Evolutionary conservation across 2,888 invertebrate species (phyloP).

Genomic region (Norana najaformis): DNA sequence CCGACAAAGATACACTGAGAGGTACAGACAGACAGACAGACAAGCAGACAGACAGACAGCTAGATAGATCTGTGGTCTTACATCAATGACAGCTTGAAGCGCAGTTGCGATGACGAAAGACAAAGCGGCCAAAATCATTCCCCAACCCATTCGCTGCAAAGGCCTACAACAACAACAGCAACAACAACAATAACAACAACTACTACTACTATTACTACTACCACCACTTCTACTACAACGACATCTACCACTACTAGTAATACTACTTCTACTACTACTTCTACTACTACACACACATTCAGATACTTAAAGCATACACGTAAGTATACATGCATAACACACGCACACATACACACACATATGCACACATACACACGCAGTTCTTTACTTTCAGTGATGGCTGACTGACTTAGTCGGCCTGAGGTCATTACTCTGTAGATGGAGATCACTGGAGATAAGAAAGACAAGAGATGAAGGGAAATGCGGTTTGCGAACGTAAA

Average conservation of each 20-base stretch:
- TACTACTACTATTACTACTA: too few relatives aligned
- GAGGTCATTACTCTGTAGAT: too few relatives aligned
- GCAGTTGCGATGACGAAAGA: slow-evolving; percentile 45
- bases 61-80: slow-evolving; percentile 21
- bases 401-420: too few relatives aligned
- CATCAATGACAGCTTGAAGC: slow-evolving; percentile 43
- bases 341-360: too few relatives aligned
- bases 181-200: background rate
- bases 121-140: slow-evolving; percentile 44
- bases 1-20: background rate
- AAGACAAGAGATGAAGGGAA: slow-evolving; percentile 34
- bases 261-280: too few relatives aligned
- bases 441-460: too few relatives aligned
- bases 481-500: too few relatives aligned
- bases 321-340: background rate
- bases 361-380: too few relatives aligned
- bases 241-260: too few relatives aligned
- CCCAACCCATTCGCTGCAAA: slow-evolving; percentile 43
- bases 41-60: background rate
- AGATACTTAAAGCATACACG: background rate
- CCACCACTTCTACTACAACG: too few relatives aligned
- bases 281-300: too few relatives aligned
- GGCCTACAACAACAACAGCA: slow-evolving; percentile 32
- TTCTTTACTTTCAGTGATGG: too few relatives aligned
- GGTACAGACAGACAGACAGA: background rate